A percentile compares a stretch with the other conserved stretches of the same genome.
phyloP scores from a whole-genome alignment of 2,113 vertebrate species.

The Ictalurus punctatus region DNA sequence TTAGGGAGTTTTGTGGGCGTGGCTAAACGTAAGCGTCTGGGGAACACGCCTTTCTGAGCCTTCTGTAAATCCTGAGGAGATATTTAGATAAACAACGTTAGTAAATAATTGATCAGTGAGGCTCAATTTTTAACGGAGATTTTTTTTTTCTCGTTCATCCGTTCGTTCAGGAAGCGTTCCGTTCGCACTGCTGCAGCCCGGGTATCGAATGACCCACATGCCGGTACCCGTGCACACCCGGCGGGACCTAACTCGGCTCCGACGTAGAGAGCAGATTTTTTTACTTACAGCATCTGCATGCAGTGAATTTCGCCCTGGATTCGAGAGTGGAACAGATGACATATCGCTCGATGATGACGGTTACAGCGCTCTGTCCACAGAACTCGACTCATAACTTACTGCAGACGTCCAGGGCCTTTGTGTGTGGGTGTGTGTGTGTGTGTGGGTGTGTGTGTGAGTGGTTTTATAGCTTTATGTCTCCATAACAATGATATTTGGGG shows the following conservation, averaged over 20 bases:
- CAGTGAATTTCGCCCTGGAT: constrained; percentile 11
- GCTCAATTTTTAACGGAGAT: background rate
- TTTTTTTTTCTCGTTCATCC: background rate
- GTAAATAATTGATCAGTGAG: background rate
- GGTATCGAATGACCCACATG: background rate
- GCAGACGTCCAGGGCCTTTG: background rate
- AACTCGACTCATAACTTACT: background rate
- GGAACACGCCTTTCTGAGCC: background rate
- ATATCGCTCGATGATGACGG: constrained; percentile 19
- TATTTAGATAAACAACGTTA: background rate
- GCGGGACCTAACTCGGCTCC: background rate
- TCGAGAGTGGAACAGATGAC: constrained; percentile 29
- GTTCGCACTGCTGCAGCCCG: background rate
- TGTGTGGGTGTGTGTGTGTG: background rate
- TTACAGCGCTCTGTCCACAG: constrained; percentile 10
- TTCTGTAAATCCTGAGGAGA: background rate
- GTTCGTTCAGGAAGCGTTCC: background rate
- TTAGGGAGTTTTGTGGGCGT: background rate
- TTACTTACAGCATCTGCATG: constrained; percentile 30
- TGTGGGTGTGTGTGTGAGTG: background rate
- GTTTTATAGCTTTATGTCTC: background rate
- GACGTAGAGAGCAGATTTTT: background rate
- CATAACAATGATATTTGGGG: constrained; percentile 1
- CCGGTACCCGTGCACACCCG: background rate
- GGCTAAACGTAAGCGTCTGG: background rate